Evolutionary conservation across 2,113 vertebrate species (phyloP).

Genomic region (Poeciliopsis occidentalis): DNA sequence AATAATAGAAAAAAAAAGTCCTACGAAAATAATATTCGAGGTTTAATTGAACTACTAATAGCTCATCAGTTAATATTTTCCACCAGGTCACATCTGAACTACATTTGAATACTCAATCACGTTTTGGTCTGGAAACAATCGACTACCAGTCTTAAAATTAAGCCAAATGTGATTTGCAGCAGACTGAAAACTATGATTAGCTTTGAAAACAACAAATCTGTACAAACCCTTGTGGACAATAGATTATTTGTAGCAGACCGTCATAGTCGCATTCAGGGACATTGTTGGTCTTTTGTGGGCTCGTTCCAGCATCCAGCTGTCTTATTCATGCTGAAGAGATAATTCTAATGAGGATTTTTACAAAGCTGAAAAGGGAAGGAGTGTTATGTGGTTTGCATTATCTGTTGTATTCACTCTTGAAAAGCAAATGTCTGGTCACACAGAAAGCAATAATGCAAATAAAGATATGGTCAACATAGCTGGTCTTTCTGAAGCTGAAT

Average conservation of each 20-base stretch:
- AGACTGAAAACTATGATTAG: not conserved
- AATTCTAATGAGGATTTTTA: conserved; percentile 26
- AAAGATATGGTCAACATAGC: not conserved
- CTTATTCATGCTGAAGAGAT: conserved; percentile 12
- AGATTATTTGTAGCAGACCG: conserved; percentile 13
- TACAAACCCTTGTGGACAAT: conserved; percentile 24
- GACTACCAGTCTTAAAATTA: not conserved
- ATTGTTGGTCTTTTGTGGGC: conserved; percentile 2
- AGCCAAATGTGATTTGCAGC: not conserved
- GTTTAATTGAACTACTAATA: not conserved
- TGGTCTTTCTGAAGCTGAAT: not conserved
- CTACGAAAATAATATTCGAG: too few species aligned
- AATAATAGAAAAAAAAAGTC: too few species aligned
- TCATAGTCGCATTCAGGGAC: conserved; percentile 3
- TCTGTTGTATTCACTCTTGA: not conserved
- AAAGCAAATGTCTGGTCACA: not conserved
- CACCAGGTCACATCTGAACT: not conserved
- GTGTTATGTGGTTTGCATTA: not conserved
- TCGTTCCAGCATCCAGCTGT: conserved; percentile 19
- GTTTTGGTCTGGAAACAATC: not conserved
- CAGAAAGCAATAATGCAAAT: not conserved
- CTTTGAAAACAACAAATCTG: conserved; percentile 17
- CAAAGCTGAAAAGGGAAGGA: not conserved
- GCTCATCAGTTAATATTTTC: not conserved
- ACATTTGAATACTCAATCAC: not conserved